Percentiles rank a stretch among this genome's conserved stretches.
These are phyloP conservation scores for Ryuthela nishihirai DNA, from an alignment of 2,888 invertebrate species.

Conservation along the genomic window DNA sequence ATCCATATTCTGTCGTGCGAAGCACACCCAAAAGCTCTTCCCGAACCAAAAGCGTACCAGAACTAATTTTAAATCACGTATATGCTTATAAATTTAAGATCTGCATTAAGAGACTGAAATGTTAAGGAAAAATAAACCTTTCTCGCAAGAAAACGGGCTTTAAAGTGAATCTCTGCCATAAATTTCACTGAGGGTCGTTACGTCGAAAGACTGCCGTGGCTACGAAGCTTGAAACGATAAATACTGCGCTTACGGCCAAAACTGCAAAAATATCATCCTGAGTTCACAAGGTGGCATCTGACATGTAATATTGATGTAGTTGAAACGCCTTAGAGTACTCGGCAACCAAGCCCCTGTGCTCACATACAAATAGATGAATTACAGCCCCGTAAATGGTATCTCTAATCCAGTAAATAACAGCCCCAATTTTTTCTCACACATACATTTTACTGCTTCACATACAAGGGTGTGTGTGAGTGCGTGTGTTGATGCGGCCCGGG, in stretches of 20 bases:
- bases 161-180: constrained; percentile 14
- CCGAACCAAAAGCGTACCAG: too few relatives aligned
- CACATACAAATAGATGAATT: constrained; percentile 11
- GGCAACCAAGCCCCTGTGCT: not conserved
- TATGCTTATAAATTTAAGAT: too few relatives aligned
- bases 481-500: too few relatives aligned
- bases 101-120: too few relatives aligned
- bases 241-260: constrained; percentile 13
- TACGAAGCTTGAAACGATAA: constrained; percentile 24
- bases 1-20: too few relatives aligned
- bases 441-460: too few relatives aligned
- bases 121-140: constrained; percentile 15
- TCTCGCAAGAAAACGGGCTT: constrained; percentile 1
- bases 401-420: constrained; percentile 27
- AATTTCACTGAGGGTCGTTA: constrained; percentile 4
- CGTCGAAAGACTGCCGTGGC: not conserved
- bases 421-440: too few relatives aligned
- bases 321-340: constrained; percentile 4
- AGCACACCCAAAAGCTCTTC: too few relatives aligned
- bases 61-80: too few relatives aligned
- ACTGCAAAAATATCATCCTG: constrained; percentile 27
- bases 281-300: not conserved
- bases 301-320: not conserved
- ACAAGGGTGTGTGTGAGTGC: too few relatives aligned
- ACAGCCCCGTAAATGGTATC: constrained; percentile 29